Evolutionary conservation across 2,797 vertebrate species (phyloP).

Genomic region (Anguilla obscura): DNA sequence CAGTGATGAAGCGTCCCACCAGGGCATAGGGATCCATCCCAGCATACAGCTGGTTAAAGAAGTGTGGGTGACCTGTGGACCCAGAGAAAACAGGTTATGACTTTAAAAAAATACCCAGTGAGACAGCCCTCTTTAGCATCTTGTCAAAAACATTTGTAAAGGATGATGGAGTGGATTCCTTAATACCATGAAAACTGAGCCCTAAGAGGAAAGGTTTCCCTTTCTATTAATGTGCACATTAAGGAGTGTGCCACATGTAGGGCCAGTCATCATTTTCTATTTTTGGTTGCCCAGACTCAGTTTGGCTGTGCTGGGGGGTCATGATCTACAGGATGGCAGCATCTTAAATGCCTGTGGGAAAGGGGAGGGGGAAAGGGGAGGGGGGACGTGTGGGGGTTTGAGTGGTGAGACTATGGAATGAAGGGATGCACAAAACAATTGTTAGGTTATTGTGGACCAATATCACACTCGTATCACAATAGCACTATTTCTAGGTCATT

Average conservation of each 20-base stretch:
- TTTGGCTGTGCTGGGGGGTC: background rate
- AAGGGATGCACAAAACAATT: background rate
- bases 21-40: constrained; percentile 82
- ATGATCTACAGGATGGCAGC: background rate
- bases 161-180: background rate
- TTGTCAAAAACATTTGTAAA: background rate
- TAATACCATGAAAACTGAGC: background rate
- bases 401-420: background rate
- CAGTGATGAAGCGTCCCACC: constrained; percentile 79
- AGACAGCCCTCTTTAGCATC: background rate
- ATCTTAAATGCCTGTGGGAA: constrained; percentile 10
- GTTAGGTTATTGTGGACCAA: background rate
- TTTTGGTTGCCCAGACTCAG: background rate
- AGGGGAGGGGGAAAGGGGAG: background rate
- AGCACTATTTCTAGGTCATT: too few species aligned
- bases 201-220: background rate
- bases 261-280: background rate
- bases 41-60: constrained; percentile 85
- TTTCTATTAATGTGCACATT: constrained; percentile 11
- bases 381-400: background rate
- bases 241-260: background rate
- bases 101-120: background rate
- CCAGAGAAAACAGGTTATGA: background rate
- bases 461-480: background rate
- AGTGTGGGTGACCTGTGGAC: constrained; percentile 77